Conservation (phyloP, 2,888 invertebrate genomes). For the Lepeophtheirus nordmannii region DNA sequence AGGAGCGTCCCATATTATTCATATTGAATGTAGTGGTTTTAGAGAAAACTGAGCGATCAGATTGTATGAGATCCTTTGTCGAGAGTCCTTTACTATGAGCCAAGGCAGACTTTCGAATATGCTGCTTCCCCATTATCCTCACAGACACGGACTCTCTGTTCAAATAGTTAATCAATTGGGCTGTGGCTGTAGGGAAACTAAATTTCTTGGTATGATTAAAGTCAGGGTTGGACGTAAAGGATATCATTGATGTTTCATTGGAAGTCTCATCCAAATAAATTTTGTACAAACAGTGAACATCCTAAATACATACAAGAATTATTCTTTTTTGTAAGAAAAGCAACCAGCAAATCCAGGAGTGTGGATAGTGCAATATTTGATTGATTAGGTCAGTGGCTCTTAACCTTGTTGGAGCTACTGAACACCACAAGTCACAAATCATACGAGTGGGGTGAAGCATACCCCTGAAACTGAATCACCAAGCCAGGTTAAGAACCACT, state of each 20-base stretch:
- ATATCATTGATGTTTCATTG: slow-evolving; percentile 33
- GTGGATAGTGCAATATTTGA: no score
- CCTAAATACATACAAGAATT: slow-evolving; percentile 31
- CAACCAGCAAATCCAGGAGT: no score
- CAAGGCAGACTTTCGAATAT: slow-evolving; percentile 27
- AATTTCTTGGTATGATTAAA: slow-evolving; percentile 38
- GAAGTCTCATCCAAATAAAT: slow-evolving; percentile 38
- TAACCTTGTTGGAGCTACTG: no score
- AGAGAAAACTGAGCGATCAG: slow-evolving; percentile 30
- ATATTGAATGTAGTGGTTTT: slow-evolving; percentile 25
- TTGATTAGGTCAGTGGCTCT: no score
- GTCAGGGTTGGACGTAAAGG: slow-evolving; percentile 36
- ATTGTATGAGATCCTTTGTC: slow-evolving; percentile 32
- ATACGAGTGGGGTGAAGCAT: no score
- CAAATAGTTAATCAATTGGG: slow-evolving; percentile 37
- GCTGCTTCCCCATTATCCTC: slow-evolving; percentile 40
- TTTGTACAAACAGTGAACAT: slow-evolving; percentile 37
- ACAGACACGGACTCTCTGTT: slow-evolving; percentile 37
- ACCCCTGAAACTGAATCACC: no score
- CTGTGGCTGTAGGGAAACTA: slow-evolving; percentile 36
- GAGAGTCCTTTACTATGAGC: slow-evolving; percentile 29
- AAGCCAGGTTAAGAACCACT: no score
- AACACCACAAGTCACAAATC: no score
- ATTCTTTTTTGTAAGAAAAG: no score
- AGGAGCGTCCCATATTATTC: slow-evolving; percentile 30